Conservation (phyloP, 2,888 invertebrate species). For the Lasius platythorax region DNA sequence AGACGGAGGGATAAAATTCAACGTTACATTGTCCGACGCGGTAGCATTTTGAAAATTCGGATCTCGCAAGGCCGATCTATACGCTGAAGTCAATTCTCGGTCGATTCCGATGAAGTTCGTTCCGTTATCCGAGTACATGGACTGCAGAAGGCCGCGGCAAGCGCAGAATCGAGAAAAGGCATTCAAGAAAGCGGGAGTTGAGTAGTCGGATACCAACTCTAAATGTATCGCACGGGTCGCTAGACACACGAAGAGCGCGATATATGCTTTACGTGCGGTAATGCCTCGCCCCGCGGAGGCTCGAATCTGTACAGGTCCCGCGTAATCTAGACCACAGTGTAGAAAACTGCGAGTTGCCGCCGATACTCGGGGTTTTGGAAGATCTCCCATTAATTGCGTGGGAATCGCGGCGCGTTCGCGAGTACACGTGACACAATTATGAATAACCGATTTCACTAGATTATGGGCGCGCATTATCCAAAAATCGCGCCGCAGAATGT, state of each 20-base stretch:
- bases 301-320: background rate
- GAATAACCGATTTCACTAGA: background rate
- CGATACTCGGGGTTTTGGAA: background rate
- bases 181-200: background rate
- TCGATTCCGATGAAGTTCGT: background rate
- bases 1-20: background rate
- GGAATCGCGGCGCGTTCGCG: background rate
- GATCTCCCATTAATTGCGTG: background rate
- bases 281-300: background rate
- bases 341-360: background rate
- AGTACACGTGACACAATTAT: background rate
- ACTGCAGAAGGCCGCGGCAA: background rate
- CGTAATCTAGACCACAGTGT: background rate
- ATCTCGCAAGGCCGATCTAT: background rate
- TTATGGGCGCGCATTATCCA: too few relatives aligned
- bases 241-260: slow-evolving; percentile 15
- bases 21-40: background rate
- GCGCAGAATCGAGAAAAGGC: background rate
- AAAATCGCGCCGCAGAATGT: too few relatives aligned
- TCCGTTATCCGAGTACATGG: background rate
- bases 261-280: background rate
- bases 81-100: background rate
- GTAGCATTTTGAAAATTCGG: background rate
- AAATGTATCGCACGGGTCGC: background rate
- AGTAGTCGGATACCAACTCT: background rate